Evolutionary conservation across 64 coral and sea anemone genomes (phyloP).

Genomic region (Acropora tenuis): DNA sequence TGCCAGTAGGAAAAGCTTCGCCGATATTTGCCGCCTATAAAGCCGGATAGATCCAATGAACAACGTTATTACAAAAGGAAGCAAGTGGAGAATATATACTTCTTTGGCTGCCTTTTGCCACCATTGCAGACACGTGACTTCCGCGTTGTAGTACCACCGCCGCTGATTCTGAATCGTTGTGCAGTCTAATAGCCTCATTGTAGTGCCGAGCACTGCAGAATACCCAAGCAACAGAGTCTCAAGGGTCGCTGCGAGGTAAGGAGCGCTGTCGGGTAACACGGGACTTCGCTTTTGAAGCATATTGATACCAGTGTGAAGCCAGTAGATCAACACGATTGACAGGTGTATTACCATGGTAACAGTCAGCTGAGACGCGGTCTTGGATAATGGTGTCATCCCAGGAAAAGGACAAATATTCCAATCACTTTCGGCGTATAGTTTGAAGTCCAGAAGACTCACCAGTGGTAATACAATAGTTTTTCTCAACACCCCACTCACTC

Average conservation of each 20-base stretch:
- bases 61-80: slow-evolving; percentile 38
- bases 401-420: slow-evolving; percentile 32
- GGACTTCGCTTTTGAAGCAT: neutral
- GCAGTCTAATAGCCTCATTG: slow-evolving; percentile 46
- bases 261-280: slow-evolving; percentile 16
- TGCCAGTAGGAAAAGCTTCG: slow-evolving; percentile 9
- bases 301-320: slow-evolving; percentile 12
- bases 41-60: neutral
- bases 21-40: slow-evolving; percentile 25
- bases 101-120: slow-evolving; percentile 18
- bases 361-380: neutral
- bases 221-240: slow-evolving; percentile 65
- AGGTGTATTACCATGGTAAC: neutral
- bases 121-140: slow-evolving; percentile 45
- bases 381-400: slow-evolving; percentile 12
- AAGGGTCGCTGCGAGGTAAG: slow-evolving; percentile 50
- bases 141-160: slow-evolving; percentile 32
- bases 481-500: neutral
- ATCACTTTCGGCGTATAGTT: neutral
- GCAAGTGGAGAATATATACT: neutral
- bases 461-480: slow-evolving; percentile 3
- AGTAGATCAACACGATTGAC: slow-evolving; percentile 17
- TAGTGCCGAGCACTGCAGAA: neutral
- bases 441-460: slow-evolving; percentile 17
- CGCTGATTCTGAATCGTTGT: neutral